Percentiles rank a stretch among this genome's conserved stretches.
phyloP scores from a whole-genome alignment of 2,888 invertebrate species.

The Noctua janthe region DNA sequence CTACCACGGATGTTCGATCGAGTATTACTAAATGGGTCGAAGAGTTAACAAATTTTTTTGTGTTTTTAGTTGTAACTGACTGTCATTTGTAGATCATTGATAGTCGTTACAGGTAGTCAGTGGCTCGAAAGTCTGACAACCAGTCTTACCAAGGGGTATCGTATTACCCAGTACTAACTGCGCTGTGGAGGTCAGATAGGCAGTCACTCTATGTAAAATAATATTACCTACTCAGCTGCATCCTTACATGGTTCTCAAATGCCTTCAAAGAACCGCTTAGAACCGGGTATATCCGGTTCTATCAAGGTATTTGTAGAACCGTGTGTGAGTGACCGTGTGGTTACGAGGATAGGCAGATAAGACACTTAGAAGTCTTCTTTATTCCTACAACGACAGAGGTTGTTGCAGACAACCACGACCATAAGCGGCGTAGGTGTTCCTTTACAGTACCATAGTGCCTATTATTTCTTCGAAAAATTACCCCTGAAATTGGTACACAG shows the following conservation, averaged over 20 bases:
- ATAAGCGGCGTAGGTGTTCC: neutral
- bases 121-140: too few species aligned
- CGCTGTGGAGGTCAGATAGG: too few species aligned
- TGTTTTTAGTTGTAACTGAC: neutral
- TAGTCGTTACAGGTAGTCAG: too few species aligned
- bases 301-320: neutral
- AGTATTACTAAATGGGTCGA: neutral
- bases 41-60: neutral
- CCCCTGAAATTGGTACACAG: neutral
- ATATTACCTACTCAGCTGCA: too few species aligned
- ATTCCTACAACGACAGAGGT: neutral
- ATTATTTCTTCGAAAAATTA: neutral
- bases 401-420: neutral
- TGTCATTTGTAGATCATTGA: too few species aligned
- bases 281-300: neutral
- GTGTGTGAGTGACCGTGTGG: neutral
- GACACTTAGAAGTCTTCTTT: neutral
- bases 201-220: too few species aligned
- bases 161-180: too few species aligned
- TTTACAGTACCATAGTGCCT: too few species aligned
- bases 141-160: too few species aligned
- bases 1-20: slow-evolving; percentile 58
- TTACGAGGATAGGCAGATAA: too few species aligned
- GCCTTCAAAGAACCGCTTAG: neutral
- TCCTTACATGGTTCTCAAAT: neutral